Conservation (phyloP, 2,797 vertebrate genomes). For the Masticophis lateralis region DNA sequence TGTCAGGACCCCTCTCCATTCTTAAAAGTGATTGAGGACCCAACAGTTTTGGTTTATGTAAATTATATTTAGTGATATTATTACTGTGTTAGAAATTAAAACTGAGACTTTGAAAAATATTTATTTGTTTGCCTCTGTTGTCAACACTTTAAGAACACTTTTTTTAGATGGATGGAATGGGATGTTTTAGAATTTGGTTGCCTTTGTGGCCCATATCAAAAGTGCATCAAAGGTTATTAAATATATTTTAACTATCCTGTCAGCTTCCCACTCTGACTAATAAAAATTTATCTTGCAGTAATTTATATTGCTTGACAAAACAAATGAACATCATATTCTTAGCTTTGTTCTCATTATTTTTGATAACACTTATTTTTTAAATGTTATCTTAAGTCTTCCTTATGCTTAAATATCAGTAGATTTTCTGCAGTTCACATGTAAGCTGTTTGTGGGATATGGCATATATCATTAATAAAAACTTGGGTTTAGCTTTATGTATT, state of each 20-base stretch:
- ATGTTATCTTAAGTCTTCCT: not conserved
- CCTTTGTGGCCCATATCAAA: not conserved
- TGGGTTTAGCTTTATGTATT: constrained; percentile 17
- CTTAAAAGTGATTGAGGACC: not conserved
- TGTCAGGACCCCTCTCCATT: not conserved
- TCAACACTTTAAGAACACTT: not conserved
- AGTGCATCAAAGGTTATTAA: not conserved
- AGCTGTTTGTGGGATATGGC: not conserved
- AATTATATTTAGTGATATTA: not conserved
- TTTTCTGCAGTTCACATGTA: not conserved
- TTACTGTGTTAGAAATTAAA: not conserved
- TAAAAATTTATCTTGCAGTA: not conserved
- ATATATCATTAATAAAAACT: not conserved
- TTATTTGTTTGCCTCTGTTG: not conserved
- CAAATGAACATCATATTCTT: not conserved
- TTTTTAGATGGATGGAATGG: not conserved
- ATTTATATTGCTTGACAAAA: not conserved
- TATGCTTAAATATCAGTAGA: not conserved
- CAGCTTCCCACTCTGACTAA: no score
- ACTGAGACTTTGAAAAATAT: not conserved
- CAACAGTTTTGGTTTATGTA: not conserved
- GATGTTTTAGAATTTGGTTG: not conserved
- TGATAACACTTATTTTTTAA: not conserved
- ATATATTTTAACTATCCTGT: not conserved
- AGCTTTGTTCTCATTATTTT: not conserved